Evolutionary conservation across 2,113 vertebrate species (phyloP), one percentile per base, ranked within the genome.

Genomic region (Megaleporinus macrocephalus): DNA sequence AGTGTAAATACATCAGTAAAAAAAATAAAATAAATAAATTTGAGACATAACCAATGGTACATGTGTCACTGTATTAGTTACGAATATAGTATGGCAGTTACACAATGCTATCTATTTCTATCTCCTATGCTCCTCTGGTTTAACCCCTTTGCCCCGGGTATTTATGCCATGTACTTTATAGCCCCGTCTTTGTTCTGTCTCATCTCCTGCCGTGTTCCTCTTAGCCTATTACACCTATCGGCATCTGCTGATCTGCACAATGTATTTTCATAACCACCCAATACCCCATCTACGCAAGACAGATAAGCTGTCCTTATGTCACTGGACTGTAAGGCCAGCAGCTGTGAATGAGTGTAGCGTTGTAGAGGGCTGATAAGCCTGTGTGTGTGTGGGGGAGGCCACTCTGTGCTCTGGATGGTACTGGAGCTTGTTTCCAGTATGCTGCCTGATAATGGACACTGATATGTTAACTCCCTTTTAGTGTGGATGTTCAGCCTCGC

Each of bases 311-410:
- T 22, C 20, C 5, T 70, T 72, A 70, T 51, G 55, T 68, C 79
- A 80, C 51, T 47, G 24, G 27, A 70, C 66, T 70, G 41, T 83
- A 69, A 65, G 59, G 77, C 18, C 73, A 73, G 57, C 73, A 80
- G 63, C 79, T 74, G 79, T 80, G n/a, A 70, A 68, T 73, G 26
- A 51, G 66, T 27, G 27, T 36, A 62, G 55, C 78, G 29, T 79
- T 1, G 22, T 80, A 61, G 44, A 44, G 61, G 49, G 22, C 22
- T 41, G 80, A 87, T 87, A 87, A 84, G 82, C 63, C 6, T 70
- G n/a, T 20, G 55, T 63, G 62, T 44, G 27, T 59, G 22, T 73
- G 4, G 44, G 61, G 47, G 62, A 76, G 10, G 73, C 47, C 75
- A 63, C 61, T 57, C 33, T 59, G 10, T 74, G 27, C 26, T 69